Evolutionary conservation across 2,888 invertebrate species (phyloP).

Genomic region (Drosophila fulvimacula): DNA sequence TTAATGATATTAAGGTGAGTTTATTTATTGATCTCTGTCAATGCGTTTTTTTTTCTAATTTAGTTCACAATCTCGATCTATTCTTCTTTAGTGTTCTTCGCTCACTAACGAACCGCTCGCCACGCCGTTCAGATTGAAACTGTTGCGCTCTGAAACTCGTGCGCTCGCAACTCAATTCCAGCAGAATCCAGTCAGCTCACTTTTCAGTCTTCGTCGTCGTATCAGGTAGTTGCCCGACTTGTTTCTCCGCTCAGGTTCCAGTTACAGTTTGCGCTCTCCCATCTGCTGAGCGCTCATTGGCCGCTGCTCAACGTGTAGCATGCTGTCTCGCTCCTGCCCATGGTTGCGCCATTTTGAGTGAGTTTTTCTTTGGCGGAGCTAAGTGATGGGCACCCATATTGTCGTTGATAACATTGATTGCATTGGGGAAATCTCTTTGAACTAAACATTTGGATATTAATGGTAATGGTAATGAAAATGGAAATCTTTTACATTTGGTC

Average conservation of each 20-base stretch:
- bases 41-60: background rate
- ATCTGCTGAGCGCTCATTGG: conserved; percentile 55
- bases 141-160: conserved; percentile 48
- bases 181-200: conserved; percentile 65
- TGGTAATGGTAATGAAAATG: conserved; percentile 37
- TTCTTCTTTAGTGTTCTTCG: background rate
- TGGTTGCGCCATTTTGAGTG: conserved; percentile 62
- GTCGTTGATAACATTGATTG: conserved; percentile 54
- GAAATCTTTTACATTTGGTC: conserved; percentile 50
- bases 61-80: background rate
- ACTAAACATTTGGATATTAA: conserved; percentile 43
- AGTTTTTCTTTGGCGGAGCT: conserved; percentile 21
- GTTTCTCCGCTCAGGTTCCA: conserved; percentile 51
- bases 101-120: conserved; percentile 53
- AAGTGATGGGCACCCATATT: conserved; percentile 66
- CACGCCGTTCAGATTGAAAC: conserved; percentile 61
- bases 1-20: background rate
- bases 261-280: conserved; percentile 34
- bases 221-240: conserved; percentile 69
- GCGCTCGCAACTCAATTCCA: conserved; percentile 52
- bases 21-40: conserved; percentile 12
- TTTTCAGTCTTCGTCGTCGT: conserved; percentile 28
- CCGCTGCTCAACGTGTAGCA: conserved; percentile 16
- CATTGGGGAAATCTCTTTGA: conserved; percentile 62
- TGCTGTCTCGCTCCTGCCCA: conserved; percentile 55